Evolutionary conservation across 1,140 invertebrate genomes (phyloP), one percentile per base, ranked within the genome.

Genomic region (Brachionus paranguensis): DNA sequence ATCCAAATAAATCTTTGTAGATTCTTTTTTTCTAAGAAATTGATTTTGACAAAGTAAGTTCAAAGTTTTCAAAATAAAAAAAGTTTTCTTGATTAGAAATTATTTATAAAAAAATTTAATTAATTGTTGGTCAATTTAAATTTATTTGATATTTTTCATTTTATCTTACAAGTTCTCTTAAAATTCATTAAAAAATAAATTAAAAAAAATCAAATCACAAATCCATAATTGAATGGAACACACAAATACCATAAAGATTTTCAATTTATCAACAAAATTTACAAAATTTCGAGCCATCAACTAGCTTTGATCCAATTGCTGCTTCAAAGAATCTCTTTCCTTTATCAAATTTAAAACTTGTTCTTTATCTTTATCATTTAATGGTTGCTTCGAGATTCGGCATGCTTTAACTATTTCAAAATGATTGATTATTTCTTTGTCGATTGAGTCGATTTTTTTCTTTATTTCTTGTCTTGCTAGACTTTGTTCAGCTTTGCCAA

Each of bases 311-410:
- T 20, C 17, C 17, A 81, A 43, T 64, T 81, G 10, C 4, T 43
- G 1, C n/a, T 45, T 81, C 20, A 81, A 81, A 20, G n/a, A 68
- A 17, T 81, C 64, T 81, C 78, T 27, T 20, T 81, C 53, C 33
- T 45, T 81, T 17, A 81, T 43, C 20, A 81, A 65, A 64, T 68
- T 17, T 41, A 43, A 45, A 24, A 20, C 29, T 47, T 64, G 10
- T 20, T 81, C 78, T 47, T 64, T 81, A 47, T 81, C 78, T 60
- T 81, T 81, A 14, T 81, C 60, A 20, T 24, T 1, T 14, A 81
- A 12, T 64, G 53, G 33, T 20, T 81, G 33, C n/a, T 81, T 81
- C 2, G n/a, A 27, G 41, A 43, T 27, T 3, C 64, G 50, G 53
- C 8, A 10, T 12, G n/a, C 17, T 60, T 47, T 60, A 3, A 81